Conservation (phyloP, 2,113 vertebrate species). For the Vicugna pacos region DNA sequence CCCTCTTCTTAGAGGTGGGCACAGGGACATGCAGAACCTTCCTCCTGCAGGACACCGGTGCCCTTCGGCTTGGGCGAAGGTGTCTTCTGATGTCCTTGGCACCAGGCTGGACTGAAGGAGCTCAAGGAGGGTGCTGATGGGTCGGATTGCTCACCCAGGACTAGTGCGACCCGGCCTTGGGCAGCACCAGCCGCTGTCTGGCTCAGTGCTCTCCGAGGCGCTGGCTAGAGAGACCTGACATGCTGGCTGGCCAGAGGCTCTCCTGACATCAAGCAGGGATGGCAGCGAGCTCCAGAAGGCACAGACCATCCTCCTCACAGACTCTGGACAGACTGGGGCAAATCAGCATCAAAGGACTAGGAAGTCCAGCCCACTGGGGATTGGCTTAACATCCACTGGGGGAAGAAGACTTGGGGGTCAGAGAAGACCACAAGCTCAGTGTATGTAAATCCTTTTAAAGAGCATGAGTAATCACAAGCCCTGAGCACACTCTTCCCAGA, state of each 20-base stretch:
- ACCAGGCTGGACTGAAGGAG: not conserved
- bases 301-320: rapidly evolving
- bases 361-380: not conserved
- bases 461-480: not conserved
- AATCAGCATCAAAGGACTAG: not conserved
- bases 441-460: not conserved
- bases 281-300: not conserved
- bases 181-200: not conserved
- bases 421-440: not conserved
- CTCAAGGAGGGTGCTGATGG: not conserved
- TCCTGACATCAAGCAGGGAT: rapidly evolving
- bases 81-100: not conserved
- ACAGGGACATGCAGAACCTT: not conserved
- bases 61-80: not conserved
- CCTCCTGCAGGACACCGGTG: not conserved
- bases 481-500: not conserved
- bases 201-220: rapidly evolving
- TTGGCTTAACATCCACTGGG: not conserved
- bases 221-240: not conserved
- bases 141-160: not conserved
- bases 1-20: not conserved
- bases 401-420: not conserved
- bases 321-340: too few species aligned
- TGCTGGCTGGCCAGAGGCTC: not conserved
- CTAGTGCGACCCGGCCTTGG: not conserved